Evolutionary conservation across 2,888 invertebrate species (phyloP).

Genomic region (Apamea crenata): DNA sequence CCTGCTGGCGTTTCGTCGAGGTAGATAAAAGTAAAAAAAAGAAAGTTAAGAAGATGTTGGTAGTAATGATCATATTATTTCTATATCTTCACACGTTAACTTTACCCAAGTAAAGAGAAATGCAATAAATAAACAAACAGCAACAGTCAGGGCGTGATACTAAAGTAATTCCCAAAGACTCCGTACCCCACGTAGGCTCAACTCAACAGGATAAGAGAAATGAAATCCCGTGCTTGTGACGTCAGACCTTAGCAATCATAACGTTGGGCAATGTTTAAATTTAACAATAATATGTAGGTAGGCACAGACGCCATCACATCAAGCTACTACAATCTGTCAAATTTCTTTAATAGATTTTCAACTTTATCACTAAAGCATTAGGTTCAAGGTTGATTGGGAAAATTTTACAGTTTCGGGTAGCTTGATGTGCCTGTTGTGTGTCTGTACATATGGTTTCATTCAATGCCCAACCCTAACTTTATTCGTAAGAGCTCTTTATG

Average conservation of each 20-base stretch:
- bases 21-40: no score
- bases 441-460: constrained; percentile 21
- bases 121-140: constrained; percentile 6
- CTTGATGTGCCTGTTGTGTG: no score
- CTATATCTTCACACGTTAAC: neutral
- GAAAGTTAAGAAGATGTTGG: no score
- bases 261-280: constrained; percentile 22
- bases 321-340: no score
- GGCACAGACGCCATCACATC: no score
- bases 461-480: constrained; percentile 47
- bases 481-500: constrained; percentile 22
- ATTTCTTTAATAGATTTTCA: no score
- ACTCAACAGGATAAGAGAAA: constrained; percentile 37
- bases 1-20: no score
- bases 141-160: neutral
- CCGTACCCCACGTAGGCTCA: constrained; percentile 34
- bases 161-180: constrained; percentile 43
- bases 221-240: constrained; percentile 23
- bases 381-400: no score
- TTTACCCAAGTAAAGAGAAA: neutral
- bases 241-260: constrained; percentile 14
- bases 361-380: no score
- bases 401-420: no score
- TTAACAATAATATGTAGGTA: constrained; percentile 5
- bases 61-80: neutral